phyloP scores from a whole-genome alignment of 2,888 invertebrate genomes.

The Himalopsyche japonica region DNA sequence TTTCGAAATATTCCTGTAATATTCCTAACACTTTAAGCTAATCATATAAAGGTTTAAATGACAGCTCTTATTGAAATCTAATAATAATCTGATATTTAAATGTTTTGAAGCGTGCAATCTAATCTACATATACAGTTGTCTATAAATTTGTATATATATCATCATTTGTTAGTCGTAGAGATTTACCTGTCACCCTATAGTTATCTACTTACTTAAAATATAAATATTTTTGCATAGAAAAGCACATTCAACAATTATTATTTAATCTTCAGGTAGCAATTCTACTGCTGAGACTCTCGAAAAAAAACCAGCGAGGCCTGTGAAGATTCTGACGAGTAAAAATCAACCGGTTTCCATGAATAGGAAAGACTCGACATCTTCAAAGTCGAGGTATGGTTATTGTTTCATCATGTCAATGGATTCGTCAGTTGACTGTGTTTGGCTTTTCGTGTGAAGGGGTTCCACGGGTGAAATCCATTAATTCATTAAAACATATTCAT shows the following conservation, averaged over 20 bases:
- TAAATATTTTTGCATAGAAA: too few species aligned
- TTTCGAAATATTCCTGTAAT: too few species aligned
- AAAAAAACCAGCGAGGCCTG: conserved; percentile 46
- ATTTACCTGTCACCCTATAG: too few species aligned
- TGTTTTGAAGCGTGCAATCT: too few species aligned
- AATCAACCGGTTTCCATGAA: conserved; percentile 32
- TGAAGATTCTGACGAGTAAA: conserved; percentile 40
- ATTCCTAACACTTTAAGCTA: too few species aligned
- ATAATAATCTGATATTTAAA: too few species aligned
- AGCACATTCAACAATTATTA: neutral
- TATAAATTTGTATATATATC: too few species aligned
- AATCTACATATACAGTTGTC: too few species aligned
- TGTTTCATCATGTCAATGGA: conserved; percentile 42
- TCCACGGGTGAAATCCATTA: too few species aligned
- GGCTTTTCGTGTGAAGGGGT: conserved; percentile 46
- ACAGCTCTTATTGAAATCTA: too few species aligned
- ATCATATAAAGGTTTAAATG: too few species aligned
- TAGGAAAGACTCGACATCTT: conserved; percentile 36
- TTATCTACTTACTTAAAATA: neutral
- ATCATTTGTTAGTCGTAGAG: too few species aligned
- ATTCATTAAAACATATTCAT: neutral
- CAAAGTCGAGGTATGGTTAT: conserved; percentile 31
- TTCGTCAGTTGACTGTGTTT: conserved; percentile 49
- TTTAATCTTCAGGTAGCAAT: conserved; percentile 8
- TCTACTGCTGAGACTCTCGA: conserved; percentile 39